Conservation (phyloP, 2,797 vertebrate species). For the Ctenopoma multispine region DNA sequence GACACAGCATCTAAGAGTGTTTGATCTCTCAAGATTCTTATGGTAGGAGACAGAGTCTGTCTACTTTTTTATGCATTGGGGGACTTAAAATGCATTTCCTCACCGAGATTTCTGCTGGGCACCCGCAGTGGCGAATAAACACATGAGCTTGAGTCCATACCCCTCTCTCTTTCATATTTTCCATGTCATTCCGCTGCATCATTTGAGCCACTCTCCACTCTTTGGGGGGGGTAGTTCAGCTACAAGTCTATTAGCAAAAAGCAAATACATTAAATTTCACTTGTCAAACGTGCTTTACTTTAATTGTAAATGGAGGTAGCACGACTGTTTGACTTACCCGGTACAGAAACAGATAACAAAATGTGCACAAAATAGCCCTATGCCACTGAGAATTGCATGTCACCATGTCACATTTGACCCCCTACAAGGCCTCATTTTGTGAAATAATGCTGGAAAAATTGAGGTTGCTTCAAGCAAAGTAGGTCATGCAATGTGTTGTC, state of each 20-base stretch:
- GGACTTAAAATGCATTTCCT: slow-evolving; percentile 52
- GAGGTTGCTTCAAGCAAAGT: not conserved
- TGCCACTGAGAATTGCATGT: not conserved
- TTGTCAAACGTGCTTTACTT: not conserved
- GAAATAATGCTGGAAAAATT: not conserved
- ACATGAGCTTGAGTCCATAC: slow-evolving; percentile 55
- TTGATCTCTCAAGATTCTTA: slow-evolving; percentile 36
- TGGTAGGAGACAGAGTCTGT: slow-evolving; percentile 29
- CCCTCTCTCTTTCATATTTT: slow-evolving; percentile 50
- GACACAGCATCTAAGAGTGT: slow-evolving; percentile 10
- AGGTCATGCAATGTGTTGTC: not conserved
- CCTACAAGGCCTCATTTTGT: not conserved
- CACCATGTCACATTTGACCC: not conserved
- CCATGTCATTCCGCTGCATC: slow-evolving; percentile 55
- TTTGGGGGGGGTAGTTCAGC: slow-evolving; percentile 36
- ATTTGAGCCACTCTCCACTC: slow-evolving; percentile 48
- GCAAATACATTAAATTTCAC: not conserved
- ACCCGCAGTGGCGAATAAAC: slow-evolving; percentile 53
- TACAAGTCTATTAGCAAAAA: slow-evolving; percentile 50
- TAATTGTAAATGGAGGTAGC: not conserved
- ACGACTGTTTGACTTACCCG: not conserved
- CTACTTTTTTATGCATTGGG: slow-evolving; percentile 43
- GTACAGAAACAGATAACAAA: not conserved
- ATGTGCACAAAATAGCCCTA: not conserved
- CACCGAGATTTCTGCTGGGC: slow-evolving; percentile 39